These are phyloP conservation scores for Naso thynnoides DNA, from an alignment of 2,797 vertebrate species.

Conservation along the genomic window DNA sequence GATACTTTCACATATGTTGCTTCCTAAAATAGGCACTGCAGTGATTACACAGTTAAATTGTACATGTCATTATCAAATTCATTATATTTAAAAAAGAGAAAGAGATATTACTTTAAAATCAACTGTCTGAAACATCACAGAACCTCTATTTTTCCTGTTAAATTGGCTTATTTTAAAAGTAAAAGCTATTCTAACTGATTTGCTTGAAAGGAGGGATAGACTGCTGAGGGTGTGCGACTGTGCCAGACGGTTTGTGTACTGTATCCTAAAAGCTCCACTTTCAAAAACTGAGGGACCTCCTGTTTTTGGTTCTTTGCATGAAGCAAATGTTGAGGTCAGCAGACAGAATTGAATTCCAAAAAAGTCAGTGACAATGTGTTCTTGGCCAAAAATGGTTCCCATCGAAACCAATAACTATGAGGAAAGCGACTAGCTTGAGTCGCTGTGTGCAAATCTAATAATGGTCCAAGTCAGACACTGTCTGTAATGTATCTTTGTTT, in stretches of 20 bases:
- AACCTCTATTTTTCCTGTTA: background rate
- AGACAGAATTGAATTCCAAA: no score
- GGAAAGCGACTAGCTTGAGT: no score
- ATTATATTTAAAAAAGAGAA: background rate
- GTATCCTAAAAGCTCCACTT: conserved; percentile 7
- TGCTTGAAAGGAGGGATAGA: background rate
- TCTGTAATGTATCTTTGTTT: no score
- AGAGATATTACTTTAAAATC: background rate
- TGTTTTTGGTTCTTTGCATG: conserved; percentile 4
- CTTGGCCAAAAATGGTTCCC: no score
- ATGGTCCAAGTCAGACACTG: no score
- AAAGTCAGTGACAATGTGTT: no score
- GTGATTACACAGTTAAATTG: background rate
- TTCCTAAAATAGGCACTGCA: background rate
- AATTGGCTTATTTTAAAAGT: background rate
- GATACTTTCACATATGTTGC: conserved; percentile 1
- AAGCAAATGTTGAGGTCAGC: conserved; percentile 4
- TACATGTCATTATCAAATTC: background rate
- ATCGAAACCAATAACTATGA: no score
- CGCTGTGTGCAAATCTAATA: no score
- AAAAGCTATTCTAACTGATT: background rate
- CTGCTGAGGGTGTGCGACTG: background rate
- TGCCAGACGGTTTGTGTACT: background rate
- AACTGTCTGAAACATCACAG: background rate
- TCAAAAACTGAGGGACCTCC: conserved; percentile 5